Conservation (phyloP, 1,140 invertebrate genomes). For the Varroa destructor region DNA sequence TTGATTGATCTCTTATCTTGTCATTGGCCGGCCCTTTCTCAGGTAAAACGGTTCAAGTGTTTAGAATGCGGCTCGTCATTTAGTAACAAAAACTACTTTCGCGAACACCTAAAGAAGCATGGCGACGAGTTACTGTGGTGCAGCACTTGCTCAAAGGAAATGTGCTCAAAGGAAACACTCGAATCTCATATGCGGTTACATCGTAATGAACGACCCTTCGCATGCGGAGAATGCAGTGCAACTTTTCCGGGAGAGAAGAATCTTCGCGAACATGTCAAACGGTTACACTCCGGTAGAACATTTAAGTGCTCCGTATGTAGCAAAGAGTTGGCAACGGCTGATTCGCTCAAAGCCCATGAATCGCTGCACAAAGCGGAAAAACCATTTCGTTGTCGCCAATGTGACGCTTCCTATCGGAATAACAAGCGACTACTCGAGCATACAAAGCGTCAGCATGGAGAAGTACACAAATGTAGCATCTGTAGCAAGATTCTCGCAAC, state of each 20-base stretch:
- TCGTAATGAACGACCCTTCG: constrained; percentile 46
- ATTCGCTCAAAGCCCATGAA: constrained; percentile 9
- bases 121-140: constrained; percentile 60
- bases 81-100: background rate
- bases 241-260: background rate
- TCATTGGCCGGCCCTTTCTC: background rate
- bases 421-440: background rate
- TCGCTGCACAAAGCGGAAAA: constrained; percentile 7
- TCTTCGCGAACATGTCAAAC: background rate
- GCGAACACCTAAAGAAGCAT: constrained; percentile 46
- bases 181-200: constrained; percentile 50
- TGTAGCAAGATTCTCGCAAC: constrained; percentile 78
- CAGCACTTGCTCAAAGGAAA: constrained; percentile 65
- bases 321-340: background rate
- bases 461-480: background rate
- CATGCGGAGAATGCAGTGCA: constrained; percentile 60
- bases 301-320: constrained; percentile 28
- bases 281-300: background rate
- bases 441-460: background rate
- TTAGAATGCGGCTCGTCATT: background rate
- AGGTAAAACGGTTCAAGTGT: background rate
- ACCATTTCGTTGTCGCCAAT: background rate
- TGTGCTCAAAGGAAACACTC: constrained; percentile 75
- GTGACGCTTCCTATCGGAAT: background rate
- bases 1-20: too few species aligned